Percentiles rank a stretch among this genome's conserved stretches.
These are phyloP conservation scores for Ladona fulva DNA, from an alignment of 1,140 invertebrate species.

Conservation along the genomic window DNA sequence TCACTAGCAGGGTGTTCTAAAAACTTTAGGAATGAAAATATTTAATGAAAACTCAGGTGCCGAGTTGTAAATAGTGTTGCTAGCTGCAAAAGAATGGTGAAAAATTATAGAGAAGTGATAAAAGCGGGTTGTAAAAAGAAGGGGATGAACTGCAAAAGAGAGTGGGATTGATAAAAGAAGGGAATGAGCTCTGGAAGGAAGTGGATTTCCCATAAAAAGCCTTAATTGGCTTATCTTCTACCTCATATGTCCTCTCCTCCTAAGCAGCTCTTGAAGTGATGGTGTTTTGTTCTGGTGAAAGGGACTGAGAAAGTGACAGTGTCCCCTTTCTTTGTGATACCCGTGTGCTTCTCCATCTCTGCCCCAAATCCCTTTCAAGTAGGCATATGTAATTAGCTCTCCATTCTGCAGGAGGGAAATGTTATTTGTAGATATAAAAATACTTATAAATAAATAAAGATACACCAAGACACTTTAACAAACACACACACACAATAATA, in stretches of 20 bases:
- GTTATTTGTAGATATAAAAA: conserved; percentile 1
- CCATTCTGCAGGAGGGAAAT: neutral
- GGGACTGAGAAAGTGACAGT: neutral
- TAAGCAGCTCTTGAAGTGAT: neutral
- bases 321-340: neutral
- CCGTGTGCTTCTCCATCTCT: neutral
- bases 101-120: neutral
- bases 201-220: neutral
- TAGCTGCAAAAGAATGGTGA: neutral
- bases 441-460: neutral
- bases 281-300: too few relatives aligned
- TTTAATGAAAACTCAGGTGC: neutral
- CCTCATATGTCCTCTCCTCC: neutral
- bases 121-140: neutral
- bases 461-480: too few relatives aligned
- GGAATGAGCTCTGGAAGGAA: neutral
- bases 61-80: neutral
- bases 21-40: neutral
- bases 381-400: neutral
- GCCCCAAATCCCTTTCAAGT: neutral
- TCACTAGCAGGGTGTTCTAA: neutral
- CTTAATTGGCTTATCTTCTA: neutral
- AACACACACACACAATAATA: too few relatives aligned
- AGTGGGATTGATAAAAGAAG: neutral
- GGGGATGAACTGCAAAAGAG: neutral